phyloP scores from a whole-genome alignment of 1,140 invertebrate species.

The Acyrthosiphon pisum region DNA sequence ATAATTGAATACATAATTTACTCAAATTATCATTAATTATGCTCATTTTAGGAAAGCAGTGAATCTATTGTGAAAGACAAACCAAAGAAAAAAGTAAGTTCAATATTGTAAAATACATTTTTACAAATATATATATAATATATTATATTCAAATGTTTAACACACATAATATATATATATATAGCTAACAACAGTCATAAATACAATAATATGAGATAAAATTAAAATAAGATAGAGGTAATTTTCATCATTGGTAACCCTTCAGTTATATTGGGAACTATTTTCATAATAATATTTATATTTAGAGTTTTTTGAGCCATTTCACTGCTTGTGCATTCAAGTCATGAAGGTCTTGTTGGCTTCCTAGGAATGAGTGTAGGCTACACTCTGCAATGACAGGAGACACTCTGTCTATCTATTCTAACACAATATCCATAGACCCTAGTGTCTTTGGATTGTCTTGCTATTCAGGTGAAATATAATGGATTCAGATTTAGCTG shows the following conservation, averaged over 20 bases:
- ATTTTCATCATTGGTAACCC: no score
- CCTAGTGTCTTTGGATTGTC: no score
- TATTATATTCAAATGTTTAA: not conserved
- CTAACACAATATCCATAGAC: no score
- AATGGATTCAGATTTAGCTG: no score
- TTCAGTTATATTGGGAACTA: not conserved
- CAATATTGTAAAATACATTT: not conserved
- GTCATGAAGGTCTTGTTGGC: not conserved
- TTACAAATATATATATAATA: not conserved
- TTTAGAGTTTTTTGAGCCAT: not conserved
- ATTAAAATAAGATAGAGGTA: no score
- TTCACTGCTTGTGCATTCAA: not conserved
- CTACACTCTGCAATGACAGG: no score
- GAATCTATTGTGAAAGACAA: not conserved
- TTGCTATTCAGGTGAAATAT: no score
- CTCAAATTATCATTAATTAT: not conserved
- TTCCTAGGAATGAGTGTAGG: not conserved
- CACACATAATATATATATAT: not conserved
- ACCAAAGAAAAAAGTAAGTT: constrained; percentile 46
- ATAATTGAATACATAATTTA: not conserved
- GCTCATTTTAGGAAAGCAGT: constrained; percentile 11
- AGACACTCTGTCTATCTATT: no score
- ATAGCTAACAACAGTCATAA: no score
- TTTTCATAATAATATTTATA: not conserved
- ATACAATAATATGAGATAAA: no score